A percentile compares a stretch with the other conserved stretches of the same genome.
Conservation (phyloP, 2,113 vertebrate species). For the zebrafish (Danio rerio) region GRCz12tu NC_133194.1:33575501-33576000, state of each 20-base stretch:
- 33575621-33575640: constrained; percentile 14
- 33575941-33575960: neutral
- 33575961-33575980: constrained; percentile 1
- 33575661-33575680: constrained; percentile 6
- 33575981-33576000: neutral
- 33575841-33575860: neutral
- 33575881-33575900: neutral
- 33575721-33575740: constrained; percentile 18
- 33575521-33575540: neutral
- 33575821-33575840: neutral
- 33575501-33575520: neutral
- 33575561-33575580: neutral
- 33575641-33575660: neutral
- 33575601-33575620: neutral
- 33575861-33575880: constrained; percentile 1
- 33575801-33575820: neutral
- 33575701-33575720: neutral
- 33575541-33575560: neutral
- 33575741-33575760: neutral
- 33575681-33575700: constrained; percentile 26
- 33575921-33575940: neutral
- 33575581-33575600: neutral
- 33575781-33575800: neutral
- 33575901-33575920: neutral
- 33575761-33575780: neutral